Percentiles rank a stretch among this genome's conserved stretches.
Evolutionary conservation across 2,113 vertebrate species (phyloP).

Genomic region (Pteropus alecto): DNA sequence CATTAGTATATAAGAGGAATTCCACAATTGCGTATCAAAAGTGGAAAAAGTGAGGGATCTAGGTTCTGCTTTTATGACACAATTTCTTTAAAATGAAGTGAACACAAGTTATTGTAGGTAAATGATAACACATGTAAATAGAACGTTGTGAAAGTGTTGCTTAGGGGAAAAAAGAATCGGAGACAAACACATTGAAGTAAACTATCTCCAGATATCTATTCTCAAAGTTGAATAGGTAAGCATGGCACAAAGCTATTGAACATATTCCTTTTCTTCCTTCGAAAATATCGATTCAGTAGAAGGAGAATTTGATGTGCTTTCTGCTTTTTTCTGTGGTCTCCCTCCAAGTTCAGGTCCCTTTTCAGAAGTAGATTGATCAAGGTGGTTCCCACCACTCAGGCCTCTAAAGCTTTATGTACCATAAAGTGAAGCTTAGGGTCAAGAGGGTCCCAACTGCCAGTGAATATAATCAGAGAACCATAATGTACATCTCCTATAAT

Average conservation of each 20-base stretch:
- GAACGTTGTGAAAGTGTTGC: not conserved
- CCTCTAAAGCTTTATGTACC: not conserved
- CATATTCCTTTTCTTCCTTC: not conserved
- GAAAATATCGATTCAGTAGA: not conserved
- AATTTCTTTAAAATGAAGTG: not conserved
- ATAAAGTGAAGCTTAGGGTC: not conserved
- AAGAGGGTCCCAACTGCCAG: not conserved
- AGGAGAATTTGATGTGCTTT: not conserved
- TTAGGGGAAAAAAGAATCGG: not conserved
- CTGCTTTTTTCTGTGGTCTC: not conserved
- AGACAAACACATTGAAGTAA: not conserved
- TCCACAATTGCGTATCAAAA: not conserved
- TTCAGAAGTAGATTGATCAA: not conserved
- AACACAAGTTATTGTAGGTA: not conserved
- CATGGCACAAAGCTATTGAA: not conserved
- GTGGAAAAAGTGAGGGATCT: not conserved
- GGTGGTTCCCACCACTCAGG: not conserved
- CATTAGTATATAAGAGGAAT: not conserved
- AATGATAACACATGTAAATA: not conserved
- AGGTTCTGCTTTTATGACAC: not conserved
- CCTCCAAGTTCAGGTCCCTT: not conserved
- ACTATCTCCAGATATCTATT: not conserved
- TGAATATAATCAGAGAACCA: not conserved
- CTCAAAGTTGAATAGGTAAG: not conserved
- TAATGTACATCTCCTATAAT: not conserved